Conservation (phyloP, 2,888 invertebrate species). For the Drosophila macrospina region DNA sequence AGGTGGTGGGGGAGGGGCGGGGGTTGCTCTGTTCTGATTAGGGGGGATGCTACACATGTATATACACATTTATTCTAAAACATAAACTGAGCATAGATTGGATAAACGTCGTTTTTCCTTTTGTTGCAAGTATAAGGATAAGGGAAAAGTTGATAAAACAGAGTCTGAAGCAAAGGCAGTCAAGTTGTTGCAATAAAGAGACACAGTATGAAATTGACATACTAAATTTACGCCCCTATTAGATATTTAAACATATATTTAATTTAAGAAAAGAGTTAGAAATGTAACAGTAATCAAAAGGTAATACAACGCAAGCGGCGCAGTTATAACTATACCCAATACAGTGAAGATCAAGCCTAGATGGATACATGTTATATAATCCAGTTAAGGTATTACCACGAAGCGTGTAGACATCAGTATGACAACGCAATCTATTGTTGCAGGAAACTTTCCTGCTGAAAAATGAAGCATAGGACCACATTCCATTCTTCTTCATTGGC, state of each 20-base stretch:
- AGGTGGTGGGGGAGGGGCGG: too few relatives aligned
- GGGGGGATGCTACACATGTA: not conserved
- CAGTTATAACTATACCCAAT: not conserved
- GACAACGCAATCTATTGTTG: too few relatives aligned
- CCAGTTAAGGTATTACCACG: too few relatives aligned
- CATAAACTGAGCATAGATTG: constrained; percentile 10
- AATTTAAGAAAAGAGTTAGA: not conserved
- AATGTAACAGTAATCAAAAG: constrained; percentile 37
- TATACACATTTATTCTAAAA: constrained; percentile 9
- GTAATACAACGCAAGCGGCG: constrained; percentile 9
- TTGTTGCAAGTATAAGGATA: constrained; percentile 1
- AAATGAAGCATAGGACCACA: not conserved
- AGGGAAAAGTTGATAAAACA: not conserved
- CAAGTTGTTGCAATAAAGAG: not conserved
- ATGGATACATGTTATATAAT: not conserved
- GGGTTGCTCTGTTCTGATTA: constrained; percentile 2
- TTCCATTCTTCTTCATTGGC: not conserved
- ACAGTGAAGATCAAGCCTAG: not conserved
- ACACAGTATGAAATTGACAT: not conserved
- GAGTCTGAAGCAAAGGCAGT: not conserved
- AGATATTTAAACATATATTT: constrained; percentile 23
- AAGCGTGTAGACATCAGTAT: too few relatives aligned
- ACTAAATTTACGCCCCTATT: constrained; percentile 7
- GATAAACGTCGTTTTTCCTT: constrained; percentile 4
- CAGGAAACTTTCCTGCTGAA: not conserved